Conservation (phyloP, 2,797 vertebrate genomes). For the Tachyglossus aculeatus region DNA sequence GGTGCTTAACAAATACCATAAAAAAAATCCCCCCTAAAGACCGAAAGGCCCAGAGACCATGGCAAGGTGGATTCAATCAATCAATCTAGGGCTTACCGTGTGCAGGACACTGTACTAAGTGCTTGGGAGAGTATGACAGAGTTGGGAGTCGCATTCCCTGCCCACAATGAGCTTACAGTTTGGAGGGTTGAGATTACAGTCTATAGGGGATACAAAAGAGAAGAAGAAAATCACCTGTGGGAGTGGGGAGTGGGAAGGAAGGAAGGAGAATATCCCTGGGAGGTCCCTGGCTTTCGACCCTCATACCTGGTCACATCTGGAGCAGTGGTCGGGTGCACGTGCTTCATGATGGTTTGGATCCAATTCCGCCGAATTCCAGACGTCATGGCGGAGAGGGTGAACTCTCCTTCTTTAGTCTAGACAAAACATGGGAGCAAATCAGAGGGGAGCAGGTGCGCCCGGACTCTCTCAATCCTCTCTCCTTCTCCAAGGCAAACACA, state of each 20-base stretch:
- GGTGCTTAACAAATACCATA: too few species aligned
- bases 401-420: conserved; percentile 91
- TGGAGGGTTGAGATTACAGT: too few species aligned
- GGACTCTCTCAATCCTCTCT: background rate
- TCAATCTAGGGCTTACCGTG: too few species aligned
- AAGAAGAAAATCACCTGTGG: background rate
- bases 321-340: conserved; percentile 87
- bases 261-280: background rate
- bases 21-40: too few species aligned
- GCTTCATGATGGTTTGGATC: conserved; percentile 99
- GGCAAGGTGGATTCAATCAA: too few species aligned
- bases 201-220: too few species aligned
- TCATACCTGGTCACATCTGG: conserved; percentile 95
- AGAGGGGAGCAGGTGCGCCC: background rate
- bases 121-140: too few species aligned
- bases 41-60: too few species aligned
- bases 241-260: too few species aligned
- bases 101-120: too few species aligned
- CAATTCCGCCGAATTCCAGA: conserved; percentile 97
- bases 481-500: background rate
- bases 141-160: too few species aligned
- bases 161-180: too few species aligned
- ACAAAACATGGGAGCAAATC: background rate
- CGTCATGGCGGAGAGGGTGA: conserved; percentile 96
- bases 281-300: background rate